Conservation (phyloP, 2,888 invertebrate genomes). For the Drosophila pseudotalamancana region DNA sequence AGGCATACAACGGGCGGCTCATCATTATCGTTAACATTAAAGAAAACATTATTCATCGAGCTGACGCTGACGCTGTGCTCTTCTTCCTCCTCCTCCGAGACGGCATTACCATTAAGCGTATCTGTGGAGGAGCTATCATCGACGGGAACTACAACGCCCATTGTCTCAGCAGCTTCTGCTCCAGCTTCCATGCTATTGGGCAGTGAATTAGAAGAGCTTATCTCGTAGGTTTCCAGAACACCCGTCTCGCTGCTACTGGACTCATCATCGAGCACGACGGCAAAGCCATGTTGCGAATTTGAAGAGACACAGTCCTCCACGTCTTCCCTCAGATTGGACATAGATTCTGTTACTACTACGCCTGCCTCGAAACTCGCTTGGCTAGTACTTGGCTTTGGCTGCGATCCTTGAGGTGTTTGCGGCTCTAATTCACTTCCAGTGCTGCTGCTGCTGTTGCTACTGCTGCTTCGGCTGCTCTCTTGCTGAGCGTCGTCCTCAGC, state of each 20-base stretch:
- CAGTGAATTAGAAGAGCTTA: constrained; percentile 80
- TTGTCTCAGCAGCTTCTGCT: constrained; percentile 33
- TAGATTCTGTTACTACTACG: constrained; percentile 56
- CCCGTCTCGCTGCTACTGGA: constrained; percentile 75
- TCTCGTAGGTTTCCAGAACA: constrained; percentile 76
- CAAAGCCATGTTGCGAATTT: constrained; percentile 78
- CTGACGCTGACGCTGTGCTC: constrained; percentile 47
- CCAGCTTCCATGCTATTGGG: constrained; percentile 60
- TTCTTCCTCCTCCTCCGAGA: constrained; percentile 15
- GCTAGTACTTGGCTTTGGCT: constrained; percentile 53
- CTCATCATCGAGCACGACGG: constrained; percentile 79
- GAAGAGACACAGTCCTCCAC: constrained; percentile 73
- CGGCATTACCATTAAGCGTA: constrained; percentile 61
- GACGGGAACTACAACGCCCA: constrained; percentile 63
- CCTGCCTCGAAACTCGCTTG: constrained; percentile 28
- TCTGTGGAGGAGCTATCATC: constrained; percentile 80
- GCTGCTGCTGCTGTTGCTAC: constrained; percentile 28
- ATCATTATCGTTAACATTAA: constrained; percentile 44
- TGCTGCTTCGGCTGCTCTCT: constrained; percentile 35
- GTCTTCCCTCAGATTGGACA: constrained; percentile 78
- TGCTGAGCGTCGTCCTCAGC: constrained; percentile 48
- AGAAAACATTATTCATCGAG: constrained; percentile 50
- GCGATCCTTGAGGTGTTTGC: constrained; percentile 27
- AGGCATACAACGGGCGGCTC: constrained; percentile 74
- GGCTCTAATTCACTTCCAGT: constrained; percentile 30